Conservation (phyloP, 92 coral and sea anemone species). For the Actinernus sp. region DNA sequence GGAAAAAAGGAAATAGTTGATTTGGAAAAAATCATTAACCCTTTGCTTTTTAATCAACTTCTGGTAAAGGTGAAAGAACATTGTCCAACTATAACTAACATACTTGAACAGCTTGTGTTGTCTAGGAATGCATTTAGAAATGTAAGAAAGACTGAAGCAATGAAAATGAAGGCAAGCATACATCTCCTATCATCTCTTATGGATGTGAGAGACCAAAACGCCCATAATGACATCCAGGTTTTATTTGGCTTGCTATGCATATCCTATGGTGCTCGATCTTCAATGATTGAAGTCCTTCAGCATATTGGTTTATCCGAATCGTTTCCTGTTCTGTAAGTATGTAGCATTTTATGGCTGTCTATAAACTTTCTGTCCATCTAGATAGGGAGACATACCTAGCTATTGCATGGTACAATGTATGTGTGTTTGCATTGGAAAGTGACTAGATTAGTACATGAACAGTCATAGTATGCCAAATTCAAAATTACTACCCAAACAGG, state of each 20-base stretch:
- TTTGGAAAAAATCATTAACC: slow-evolving; percentile 17
- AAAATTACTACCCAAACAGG: too few relatives aligned
- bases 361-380: too few relatives aligned
- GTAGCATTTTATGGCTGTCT: too few relatives aligned
- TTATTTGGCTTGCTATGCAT: slow-evolving; percentile 50
- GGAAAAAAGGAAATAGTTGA: slow-evolving; percentile 17
- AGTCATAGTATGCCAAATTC: too few relatives aligned
- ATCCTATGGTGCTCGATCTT: slow-evolving; percentile 35
- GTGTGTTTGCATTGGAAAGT: too few relatives aligned
- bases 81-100: slow-evolving; percentile 46
- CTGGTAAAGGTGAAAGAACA: slow-evolving; percentile 15
- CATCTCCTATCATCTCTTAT: slow-evolving; percentile 41
- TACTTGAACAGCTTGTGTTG: slow-evolving; percentile 40
- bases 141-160: slow-evolving; percentile 15
- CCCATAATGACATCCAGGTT: slow-evolving; percentile 42
- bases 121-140: slow-evolving; percentile 31
- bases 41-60: slow-evolving; percentile 31
- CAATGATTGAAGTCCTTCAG: slow-evolving; percentile 33
- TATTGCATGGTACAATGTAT: too few relatives aligned
- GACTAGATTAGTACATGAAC: too few relatives aligned
- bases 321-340: slow-evolving; percentile 37
- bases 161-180: slow-evolving; percentile 47
- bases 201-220: slow-evolving; percentile 43
- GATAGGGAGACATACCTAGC: too few relatives aligned
- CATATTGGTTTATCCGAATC: slow-evolving; percentile 44